Base-by-base conservation (phyloP, 2,113 vertebrate genomes). In the Trinectes maculatus region DNA sequence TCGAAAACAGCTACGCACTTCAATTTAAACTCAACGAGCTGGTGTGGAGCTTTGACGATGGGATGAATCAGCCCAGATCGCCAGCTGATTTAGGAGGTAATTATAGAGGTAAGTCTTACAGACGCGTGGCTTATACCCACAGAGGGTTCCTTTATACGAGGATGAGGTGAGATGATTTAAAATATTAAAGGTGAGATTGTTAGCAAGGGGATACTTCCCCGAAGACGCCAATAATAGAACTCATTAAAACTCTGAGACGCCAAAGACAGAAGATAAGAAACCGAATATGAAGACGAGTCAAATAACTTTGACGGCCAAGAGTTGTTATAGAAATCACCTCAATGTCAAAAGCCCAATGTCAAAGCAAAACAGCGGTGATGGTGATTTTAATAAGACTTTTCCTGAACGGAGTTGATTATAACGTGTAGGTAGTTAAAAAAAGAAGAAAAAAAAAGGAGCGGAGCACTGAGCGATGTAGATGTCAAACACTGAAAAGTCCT, bases 191-290 rank as follows among this genome's bases (percentile, higher is more conserved):
- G 85, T 81, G 82, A 80, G 84, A 80, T 78, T 70, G 74, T 62
- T 31, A 42, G 77, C 61, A 54, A 72, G 80, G 74, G 84, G 47
- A 77, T 71, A 44, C 69, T 72, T 58, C 68, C 61, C 79, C 64
- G 55, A 77, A 85, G 73, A 74, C 53, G 18, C 74, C 63, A 85
- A 89, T 89, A 85, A 89, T 91, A 87, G 79, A 80, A 85, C 87
- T 91, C 83, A 91, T 92, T 92, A 92, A 90, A 39, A 91, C 71
- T 71, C 25, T n/a, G n/a, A n/a, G 39, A 87, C 86, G 90, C 85
- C 51, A 24, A 79, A 86, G 86, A 77, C 79, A 62, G 63, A 37
- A 84, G 85, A 89, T 87, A 89, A 84, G 86, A 75, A 85, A 62
- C 10, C 6, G 68, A 73, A 68, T 72, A 85, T 69, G 70, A 79